phyloP scores from a whole-genome alignment of 2,113 vertebrate genomes.

The Melanerpes aurifrons region DNA sequence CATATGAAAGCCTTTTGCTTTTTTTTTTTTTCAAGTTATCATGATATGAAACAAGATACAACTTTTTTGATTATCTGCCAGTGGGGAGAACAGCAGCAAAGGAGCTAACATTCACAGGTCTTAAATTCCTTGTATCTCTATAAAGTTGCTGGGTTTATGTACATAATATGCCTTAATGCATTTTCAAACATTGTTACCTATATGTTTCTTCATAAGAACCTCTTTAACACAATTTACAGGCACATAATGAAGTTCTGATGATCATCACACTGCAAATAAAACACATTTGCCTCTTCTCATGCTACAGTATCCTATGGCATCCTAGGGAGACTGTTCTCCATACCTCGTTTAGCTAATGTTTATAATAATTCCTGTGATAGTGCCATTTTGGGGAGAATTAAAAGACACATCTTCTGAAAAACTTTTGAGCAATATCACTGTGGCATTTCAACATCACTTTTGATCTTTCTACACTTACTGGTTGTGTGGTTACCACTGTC shows the following conservation, averaged over 20 bases:
- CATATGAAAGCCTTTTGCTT: not conserved
- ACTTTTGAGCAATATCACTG: not conserved
- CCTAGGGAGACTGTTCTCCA: not conserved
- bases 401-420: not conserved
- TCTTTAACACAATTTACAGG: not conserved
- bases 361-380: not conserved
- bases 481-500: not conserved
- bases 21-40: not conserved
- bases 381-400: not conserved
- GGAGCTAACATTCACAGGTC: not conserved
- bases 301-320: not conserved
- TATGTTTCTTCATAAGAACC: not conserved
- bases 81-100: not conserved
- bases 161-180: not conserved
- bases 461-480: not conserved
- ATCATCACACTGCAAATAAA: not conserved
- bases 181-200: not conserved
- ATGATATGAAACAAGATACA: not conserved
- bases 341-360: not conserved
- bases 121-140: not conserved
- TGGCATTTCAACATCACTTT: not conserved
- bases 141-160: not conserved
- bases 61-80: not conserved
- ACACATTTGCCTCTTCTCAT: accelerated
- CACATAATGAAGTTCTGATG: not conserved